phyloP scores from a whole-genome alignment of 2,797 vertebrate genomes.

The Hypotaenidia okinawae region DNA sequence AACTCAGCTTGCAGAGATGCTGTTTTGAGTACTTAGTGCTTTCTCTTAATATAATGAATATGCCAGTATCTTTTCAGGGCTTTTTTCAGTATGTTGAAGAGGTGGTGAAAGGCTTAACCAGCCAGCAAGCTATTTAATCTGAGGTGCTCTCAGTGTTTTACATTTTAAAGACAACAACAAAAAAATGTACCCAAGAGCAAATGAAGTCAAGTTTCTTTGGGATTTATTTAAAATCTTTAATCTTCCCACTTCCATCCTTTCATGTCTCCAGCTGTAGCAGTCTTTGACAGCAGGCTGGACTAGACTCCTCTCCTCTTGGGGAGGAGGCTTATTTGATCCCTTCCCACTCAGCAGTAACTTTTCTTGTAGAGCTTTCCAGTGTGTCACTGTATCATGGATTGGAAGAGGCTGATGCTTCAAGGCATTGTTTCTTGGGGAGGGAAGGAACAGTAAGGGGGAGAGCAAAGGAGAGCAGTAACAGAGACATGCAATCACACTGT shows the following conservation, averaged over 20 bases:
- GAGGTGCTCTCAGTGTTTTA: neutral
- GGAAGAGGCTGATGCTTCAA: neutral
- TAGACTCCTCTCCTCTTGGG: neutral
- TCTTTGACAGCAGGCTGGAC: neutral
- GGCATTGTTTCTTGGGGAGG: neutral
- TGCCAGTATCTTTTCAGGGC: neutral
- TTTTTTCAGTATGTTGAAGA: neutral
- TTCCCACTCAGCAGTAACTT: neutral
- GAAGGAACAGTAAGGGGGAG: neutral
- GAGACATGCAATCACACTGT: neutral
- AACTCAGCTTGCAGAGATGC: neutral
- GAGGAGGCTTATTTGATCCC: neutral
- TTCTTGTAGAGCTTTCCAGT: neutral
- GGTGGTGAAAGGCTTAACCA: neutral
- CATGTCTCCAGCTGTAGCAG: neutral
- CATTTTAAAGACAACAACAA: neutral
- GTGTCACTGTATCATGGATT: fast-evolving
- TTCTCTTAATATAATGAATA: neutral
- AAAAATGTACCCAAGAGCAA: neutral
- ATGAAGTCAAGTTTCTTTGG: neutral
- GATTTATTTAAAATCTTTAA: neutral
- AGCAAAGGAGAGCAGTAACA: neutral
- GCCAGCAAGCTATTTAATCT: neutral
- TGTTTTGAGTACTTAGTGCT: neutral
- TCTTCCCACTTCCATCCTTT: conserved; percentile 13